These are phyloP conservation scores for Schlechtendalia chinensis DNA, from an alignment of 1,140 invertebrate genomes.

Conservation along the genomic window DNA sequence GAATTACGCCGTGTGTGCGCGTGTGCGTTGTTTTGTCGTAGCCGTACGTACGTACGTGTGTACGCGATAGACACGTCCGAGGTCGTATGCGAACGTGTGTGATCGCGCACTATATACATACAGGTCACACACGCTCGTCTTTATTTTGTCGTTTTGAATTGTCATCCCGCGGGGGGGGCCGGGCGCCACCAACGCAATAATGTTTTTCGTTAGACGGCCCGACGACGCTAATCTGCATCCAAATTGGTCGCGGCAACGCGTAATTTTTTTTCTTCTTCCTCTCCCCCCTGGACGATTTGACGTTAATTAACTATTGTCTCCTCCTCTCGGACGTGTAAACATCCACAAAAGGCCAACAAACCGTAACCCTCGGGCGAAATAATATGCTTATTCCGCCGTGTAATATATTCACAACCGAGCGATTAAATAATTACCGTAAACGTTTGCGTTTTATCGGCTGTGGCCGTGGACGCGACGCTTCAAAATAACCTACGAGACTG, in stretches of 20 bases:
- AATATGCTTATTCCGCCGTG: background rate
- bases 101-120: background rate
- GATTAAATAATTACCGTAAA: too few relatives aligned
- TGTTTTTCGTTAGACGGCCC: too few relatives aligned
- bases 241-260: background rate
- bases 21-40: too few relatives aligned
- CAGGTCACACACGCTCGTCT: too few relatives aligned
- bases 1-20: too few relatives aligned
- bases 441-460: too few relatives aligned
- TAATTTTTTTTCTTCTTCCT: background rate
- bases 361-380: background rate
- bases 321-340: background rate
- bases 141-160: background rate
- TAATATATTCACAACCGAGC: too few relatives aligned
- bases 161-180: background rate
- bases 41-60: too few relatives aligned
- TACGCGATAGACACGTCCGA: too few relatives aligned
- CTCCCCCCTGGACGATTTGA: background rate
- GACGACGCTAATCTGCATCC: background rate
- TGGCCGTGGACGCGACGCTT: too few relatives aligned
- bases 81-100: background rate
- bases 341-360: background rate
- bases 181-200: too few relatives aligned
- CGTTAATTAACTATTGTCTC: background rate
- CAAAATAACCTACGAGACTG: too few relatives aligned